Evolutionary conservation across 1,140 invertebrate genomes (phyloP).

Genomic region (Dryas iulia): DNA sequence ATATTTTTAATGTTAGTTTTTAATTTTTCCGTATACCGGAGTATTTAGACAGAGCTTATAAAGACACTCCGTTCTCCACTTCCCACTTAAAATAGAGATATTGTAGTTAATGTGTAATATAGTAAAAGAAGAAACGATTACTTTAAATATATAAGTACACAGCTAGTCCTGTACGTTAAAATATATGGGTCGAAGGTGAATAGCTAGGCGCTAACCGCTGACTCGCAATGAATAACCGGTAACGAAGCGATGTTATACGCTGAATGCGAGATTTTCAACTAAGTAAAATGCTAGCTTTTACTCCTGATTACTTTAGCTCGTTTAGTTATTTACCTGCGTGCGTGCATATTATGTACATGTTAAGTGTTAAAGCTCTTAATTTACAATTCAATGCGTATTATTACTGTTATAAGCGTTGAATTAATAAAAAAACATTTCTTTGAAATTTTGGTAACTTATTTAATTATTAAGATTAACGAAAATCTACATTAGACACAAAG

Average conservation of each 20-base stretch:
- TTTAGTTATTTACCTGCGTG: constrained; percentile 18
- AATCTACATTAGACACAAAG: too few relatives aligned
- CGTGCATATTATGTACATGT: background rate
- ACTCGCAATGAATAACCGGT: constrained; percentile 51
- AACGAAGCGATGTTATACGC: constrained; percentile 56
- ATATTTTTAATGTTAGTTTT: too few relatives aligned
- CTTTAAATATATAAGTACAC: background rate
- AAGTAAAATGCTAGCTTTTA: constrained; percentile 31
- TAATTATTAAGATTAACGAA: too few relatives aligned
- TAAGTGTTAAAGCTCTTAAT: background rate
- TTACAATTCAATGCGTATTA: background rate
- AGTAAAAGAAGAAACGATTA: background rate
- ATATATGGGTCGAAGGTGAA: constrained; percentile 53
- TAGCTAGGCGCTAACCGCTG: constrained; percentile 40
- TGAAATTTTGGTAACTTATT: too few relatives aligned
- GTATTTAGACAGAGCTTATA: too few relatives aligned
- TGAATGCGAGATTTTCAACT: constrained; percentile 49
- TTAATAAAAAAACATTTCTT: too few relatives aligned
- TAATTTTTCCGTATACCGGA: too few relatives aligned
- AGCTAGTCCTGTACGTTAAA: constrained; percentile 25
- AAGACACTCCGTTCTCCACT: too few relatives aligned
- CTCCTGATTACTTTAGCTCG: constrained; percentile 18
- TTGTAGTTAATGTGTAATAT: too few relatives aligned
- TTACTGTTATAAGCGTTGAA: background rate
- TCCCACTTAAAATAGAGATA: too few relatives aligned